Evolutionary conservation across 2,113 vertebrate genomes (phyloP), one percentile per base, ranked within the genome.

Genomic region (Andinoacara biseriatus): DNA sequence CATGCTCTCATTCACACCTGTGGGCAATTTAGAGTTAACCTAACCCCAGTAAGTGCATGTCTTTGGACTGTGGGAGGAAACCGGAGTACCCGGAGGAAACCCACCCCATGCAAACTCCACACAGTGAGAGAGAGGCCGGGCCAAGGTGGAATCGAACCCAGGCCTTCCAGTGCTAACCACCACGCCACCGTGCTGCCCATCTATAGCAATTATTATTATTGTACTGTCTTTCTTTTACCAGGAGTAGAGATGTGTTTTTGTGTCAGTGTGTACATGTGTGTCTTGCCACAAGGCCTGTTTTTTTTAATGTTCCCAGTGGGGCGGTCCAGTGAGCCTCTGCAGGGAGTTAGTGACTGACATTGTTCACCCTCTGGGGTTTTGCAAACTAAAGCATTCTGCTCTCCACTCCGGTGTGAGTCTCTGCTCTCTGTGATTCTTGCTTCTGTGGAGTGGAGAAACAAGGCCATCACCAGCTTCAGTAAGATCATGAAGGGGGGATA

Each of bases 321-420:
- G 67, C n/a, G 67, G 4, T 72, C 67, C 26, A 54, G 26, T 14
- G 46, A 49, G 26, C 54, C 67, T 52, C 46, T 54, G 6, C 0
- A 10, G 84, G 80, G 69, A 86, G 65, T 38, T 58, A 7, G 10
- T 83, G 90, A 88, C 58, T 84, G 82, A 85, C 91, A 87, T 69
- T 26, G 29, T 56, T 89, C 83, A 83, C 49, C 67, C 26, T 72
- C 26, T 33, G 67, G 67, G 67, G 67, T n/a, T 72, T 72, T 54
- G 67, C 67, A 54, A 72, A 72, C 10, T 14, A 26, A 63, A 54
- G 33, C 60, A 26, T 76, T 81, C 75, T 81, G 75, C 10, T 59
- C 59, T 15, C 18, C 3, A 8, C 31, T 83, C 33, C 38, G 22
- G 67, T 8, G 7, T 40, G 81, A 59, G 43, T 17, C 54, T 58